These are phyloP conservation scores for Brachycybe producta DNA, from an alignment of 2,888 invertebrate species.

Conservation along the genomic window DNA sequence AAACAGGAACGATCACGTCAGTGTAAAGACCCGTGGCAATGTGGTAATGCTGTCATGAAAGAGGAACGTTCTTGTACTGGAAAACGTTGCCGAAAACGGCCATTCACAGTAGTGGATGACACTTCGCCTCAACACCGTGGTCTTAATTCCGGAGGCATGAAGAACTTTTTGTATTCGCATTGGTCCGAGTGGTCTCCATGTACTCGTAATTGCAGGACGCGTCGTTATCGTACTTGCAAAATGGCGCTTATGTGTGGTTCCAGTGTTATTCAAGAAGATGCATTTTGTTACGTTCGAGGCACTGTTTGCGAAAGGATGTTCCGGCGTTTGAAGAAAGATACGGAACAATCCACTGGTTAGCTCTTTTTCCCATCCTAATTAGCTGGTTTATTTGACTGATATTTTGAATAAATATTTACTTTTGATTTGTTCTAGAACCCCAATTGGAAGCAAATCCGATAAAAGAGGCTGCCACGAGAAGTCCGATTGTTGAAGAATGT, in stretches of 20 bases:
- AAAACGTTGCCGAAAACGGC: neutral
- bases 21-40: constrained; percentile 23
- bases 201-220: constrained; percentile 61
- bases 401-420: too few relatives aligned
- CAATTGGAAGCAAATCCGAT: constrained; percentile 2
- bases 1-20: constrained; percentile 30
- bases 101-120: too few relatives aligned
- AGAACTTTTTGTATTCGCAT: constrained; percentile 32
- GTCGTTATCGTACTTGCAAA: constrained; percentile 62
- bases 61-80: constrained; percentile 26
- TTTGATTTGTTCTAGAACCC: constrained; percentile 4
- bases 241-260: constrained; percentile 59
- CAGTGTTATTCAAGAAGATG: constrained; percentile 64
- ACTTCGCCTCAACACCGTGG: too few relatives aligned
- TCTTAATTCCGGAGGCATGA: constrained; percentile 26
- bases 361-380: neutral
- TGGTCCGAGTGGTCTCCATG: constrained; percentile 80
- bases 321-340: constrained; percentile 11
- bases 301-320: constrained; percentile 54
- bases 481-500: constrained; percentile 20
- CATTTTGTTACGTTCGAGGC: constrained; percentile 70
- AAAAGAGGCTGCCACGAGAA: constrained; percentile 10
- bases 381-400: too few relatives aligned
- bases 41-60: constrained; percentile 29
- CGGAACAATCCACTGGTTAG: neutral